phyloP scores from a whole-genome alignment of 1,140 invertebrate species.

The Zaprionus tsacasi region DNA sequence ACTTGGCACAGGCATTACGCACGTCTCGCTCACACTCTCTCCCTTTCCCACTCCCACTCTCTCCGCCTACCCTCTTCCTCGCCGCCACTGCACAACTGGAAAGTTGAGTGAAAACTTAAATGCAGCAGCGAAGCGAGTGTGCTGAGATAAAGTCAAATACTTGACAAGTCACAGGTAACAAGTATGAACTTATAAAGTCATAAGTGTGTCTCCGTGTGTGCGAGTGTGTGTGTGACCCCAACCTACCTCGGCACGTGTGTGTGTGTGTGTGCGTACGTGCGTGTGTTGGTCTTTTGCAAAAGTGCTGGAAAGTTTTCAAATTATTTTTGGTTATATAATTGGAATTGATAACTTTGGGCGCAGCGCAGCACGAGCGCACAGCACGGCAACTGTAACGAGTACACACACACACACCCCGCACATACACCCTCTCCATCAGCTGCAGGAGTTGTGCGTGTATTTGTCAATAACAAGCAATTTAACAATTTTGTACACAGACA shows the following conservation, averaged over 20 bases:
- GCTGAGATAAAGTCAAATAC: conserved; percentile 81
- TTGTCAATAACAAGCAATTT: conserved; percentile 82
- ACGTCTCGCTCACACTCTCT: neutral
- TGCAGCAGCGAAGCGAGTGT: conserved; percentile 52
- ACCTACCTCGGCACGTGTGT: conserved; percentile 10
- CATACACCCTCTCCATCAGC: neutral
- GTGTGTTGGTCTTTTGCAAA: conserved; percentile 67
- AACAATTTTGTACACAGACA: conserved; percentile 68
- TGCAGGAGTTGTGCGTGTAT: conserved; percentile 57
- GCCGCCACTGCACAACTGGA: conserved; percentile 23
- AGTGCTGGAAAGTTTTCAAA: conserved; percentile 80
- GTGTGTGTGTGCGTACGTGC: conserved; percentile 29
- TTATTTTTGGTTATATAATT: conserved; percentile 83
- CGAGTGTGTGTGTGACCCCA: conserved; percentile 17
- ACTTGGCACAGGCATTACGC: neutral
- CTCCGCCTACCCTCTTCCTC: neutral
- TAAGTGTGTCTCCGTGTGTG: conserved; percentile 45
- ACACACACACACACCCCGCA: conserved; percentile 3
- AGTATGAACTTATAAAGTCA: conserved; percentile 77
- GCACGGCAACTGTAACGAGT: conserved; percentile 36
- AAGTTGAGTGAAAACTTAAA: conserved; percentile 70
- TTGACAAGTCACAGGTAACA: conserved; percentile 82
- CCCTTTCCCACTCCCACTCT: neutral
- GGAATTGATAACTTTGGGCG: conserved; percentile 80
- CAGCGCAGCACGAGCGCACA: conserved; percentile 26